Evolutionary conservation across 2,113 vertebrate species (phyloP).

Genomic region (Ameiurus melas): DNA sequence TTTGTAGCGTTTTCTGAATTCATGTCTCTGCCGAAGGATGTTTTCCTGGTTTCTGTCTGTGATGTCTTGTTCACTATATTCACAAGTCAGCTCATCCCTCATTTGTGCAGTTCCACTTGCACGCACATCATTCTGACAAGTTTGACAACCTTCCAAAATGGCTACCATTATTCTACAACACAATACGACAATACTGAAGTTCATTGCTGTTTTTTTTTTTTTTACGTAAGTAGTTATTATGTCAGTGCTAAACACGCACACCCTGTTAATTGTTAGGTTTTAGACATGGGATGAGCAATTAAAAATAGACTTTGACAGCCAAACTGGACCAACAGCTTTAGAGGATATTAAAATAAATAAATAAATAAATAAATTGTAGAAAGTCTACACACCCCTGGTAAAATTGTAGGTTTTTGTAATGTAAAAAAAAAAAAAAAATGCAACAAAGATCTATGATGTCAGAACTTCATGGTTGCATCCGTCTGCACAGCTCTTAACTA

Average conservation of each 20-base stretch:
- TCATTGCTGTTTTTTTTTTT: not conserved
- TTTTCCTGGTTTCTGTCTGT: not conserved
- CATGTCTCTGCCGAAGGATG: not conserved
- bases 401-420: not conserved
- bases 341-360: not conserved
- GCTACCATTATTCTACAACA: not conserved
- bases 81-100: not conserved
- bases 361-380: not conserved
- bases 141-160: constrained; percentile 9
- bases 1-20: not conserved
- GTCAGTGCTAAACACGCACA: not conserved
- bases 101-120: not conserved
- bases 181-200: constrained; percentile 1
- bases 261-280: not conserved
- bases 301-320: constrained; percentile 1
- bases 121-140: not conserved
- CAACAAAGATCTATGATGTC: not conserved
- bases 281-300: not conserved
- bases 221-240: not conserved
- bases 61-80: not conserved
- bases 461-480: not conserved
- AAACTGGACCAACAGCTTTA: constrained; percentile 5
- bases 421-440: not conserved
- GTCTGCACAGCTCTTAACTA: not conserved
- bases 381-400: not conserved